Conservation (phyloP, 2,888 invertebrate species). For the Heteropelma amictum region DNA sequence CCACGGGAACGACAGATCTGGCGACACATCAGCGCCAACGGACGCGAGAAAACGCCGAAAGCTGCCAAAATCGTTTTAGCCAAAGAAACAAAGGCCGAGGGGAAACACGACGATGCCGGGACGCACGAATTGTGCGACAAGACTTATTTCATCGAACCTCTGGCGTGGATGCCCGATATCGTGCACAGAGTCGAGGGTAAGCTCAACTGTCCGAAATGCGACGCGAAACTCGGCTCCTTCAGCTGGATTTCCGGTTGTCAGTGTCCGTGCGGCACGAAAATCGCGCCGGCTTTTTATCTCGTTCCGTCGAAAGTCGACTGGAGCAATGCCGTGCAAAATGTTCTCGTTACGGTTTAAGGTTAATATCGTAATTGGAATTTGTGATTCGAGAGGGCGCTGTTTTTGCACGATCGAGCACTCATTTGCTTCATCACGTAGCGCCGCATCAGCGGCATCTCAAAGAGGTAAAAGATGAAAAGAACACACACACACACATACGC, state of each 20-base stretch:
- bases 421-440: neutral
- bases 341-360: constrained; percentile 87
- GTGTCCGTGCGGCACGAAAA: constrained; percentile 93
- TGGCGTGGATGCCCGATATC: constrained; percentile 92
- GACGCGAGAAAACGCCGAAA: constrained; percentile 63
- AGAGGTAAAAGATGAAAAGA: neutral
- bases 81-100: constrained; percentile 53
- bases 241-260: constrained; percentile 93
- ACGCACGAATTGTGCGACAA: constrained; percentile 81
- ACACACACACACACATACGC: neutral
- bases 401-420: neutral
- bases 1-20: constrained; percentile 79
- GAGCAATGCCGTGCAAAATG: constrained; percentile 92
- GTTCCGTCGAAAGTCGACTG: constrained; percentile 94
- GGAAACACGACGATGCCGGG: constrained; percentile 10
- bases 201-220: constrained; percentile 91
- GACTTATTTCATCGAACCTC: constrained; percentile 92
- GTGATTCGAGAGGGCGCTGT: neutral
- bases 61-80: constrained; percentile 31
- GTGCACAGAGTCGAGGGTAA: constrained; percentile 87
- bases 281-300: constrained; percentile 94
- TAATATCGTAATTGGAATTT: neutral
- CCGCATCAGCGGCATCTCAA: neutral
- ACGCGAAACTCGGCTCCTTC: constrained; percentile 91
- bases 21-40: constrained; percentile 77